Conservation (phyloP, 1,140 invertebrate species). For the Meloidogyne exigua region DNA sequence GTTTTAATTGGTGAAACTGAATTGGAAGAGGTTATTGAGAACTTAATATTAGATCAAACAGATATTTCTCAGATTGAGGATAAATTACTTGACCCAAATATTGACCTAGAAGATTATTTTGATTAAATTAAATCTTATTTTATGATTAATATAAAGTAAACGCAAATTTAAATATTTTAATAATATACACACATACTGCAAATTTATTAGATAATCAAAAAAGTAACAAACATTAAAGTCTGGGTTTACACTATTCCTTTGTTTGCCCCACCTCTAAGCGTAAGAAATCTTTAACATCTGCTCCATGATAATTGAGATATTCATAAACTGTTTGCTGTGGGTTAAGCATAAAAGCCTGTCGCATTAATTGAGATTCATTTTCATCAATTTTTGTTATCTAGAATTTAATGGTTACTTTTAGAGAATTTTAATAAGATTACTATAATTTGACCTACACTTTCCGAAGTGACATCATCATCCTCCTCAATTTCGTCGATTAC, state of each 20-base stretch:
- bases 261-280: slow-evolving; percentile 50
- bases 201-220: background rate
- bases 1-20: slow-evolving; percentile 93
- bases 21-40: slow-evolving; percentile 72
- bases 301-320: slow-evolving; percentile 54
- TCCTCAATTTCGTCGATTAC: slow-evolving; percentile 12
- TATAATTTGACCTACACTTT: slow-evolving; percentile 32
- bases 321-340: slow-evolving; percentile 55
- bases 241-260: background rate
- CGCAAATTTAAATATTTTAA: no score
- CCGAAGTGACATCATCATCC: slow-evolving; percentile 27
- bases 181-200: no score
- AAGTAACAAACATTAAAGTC: background rate
- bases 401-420: slow-evolving; percentile 6
- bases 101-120: slow-evolving; percentile 43
- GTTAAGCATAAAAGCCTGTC: slow-evolving; percentile 61
- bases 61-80: slow-evolving; percentile 42
- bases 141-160: no score
- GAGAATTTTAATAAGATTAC: background rate
- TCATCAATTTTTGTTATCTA: slow-evolving; percentile 51
- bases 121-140: slow-evolving; percentile 23
- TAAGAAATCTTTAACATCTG: slow-evolving; percentile 51
- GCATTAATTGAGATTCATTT: slow-evolving; percentile 55
- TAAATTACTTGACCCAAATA: slow-evolving; percentile 30
- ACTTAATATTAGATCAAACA: slow-evolving; percentile 39